Evolutionary conservation across 2,888 invertebrate genomes (phyloP), one percentile per base, ranked within the genome.

Genomic region (Cephus nigrinus): DNA sequence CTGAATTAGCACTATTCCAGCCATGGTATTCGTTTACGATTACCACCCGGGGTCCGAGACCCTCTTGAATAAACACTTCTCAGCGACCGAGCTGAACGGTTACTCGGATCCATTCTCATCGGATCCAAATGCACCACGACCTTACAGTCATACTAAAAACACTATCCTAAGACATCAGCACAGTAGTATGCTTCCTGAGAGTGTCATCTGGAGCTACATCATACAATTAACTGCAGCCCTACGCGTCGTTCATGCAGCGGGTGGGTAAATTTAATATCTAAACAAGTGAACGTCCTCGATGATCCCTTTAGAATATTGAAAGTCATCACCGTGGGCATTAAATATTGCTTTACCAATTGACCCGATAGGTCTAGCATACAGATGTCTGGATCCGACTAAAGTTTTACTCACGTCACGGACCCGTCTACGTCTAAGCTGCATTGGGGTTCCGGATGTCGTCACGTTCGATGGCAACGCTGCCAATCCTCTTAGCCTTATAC

Each of bases 171-270:
- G 96, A 75, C 96, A 96, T 76, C 95, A 95, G 82, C 95, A 95
- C 77, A 93, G 93, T 86, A 94, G 94, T 84, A 92, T 97, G 90
- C 93, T 99, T 82, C 96, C 98, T 0, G 99, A 99, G 91, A 95
- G 96, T 69, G 95, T 97, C 76, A 95, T 99, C 83, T 99, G 99
- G 99, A 97, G 97, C 85, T 96, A 98, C 86, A 95, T 99, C 74
- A 98, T 99, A 86, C 98, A 99, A 92, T 93, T 99, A 82, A 98
- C 98, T 40, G 97, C 98, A 4, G 99, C 98, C 0, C 93, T 99
- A 83, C 94, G 99, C 78, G 95, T 96, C 79, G 96, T 99, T 84
- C 99, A 99, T 92, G 95, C 94, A 76, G 94, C 94, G 81, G 91
- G 91, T 91, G 82, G 78, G 83, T 80, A 75, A 55, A 23, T 23